Base-by-base conservation (phyloP, 2,797 vertebrate genomes). In the Silurus aristotelis region DNA sequence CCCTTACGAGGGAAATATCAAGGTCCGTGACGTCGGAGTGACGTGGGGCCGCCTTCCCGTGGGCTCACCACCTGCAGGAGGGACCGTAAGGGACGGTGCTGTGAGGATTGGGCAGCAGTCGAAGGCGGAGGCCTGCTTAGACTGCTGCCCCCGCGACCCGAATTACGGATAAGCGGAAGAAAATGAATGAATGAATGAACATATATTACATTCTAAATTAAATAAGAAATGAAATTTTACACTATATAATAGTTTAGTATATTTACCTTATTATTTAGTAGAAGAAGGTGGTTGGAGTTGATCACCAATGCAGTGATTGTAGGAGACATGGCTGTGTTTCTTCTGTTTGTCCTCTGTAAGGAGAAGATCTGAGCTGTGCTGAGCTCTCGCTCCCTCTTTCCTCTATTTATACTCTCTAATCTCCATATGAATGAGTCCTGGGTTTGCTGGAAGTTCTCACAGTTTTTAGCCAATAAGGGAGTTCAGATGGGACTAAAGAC, bases 391-490 rank as follows among this genome's bases (percentile, higher is more conserved):
- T 82, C 88, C 80, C 90, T 86, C 89, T 0, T 60, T 84, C 91
- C 92, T 89, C 88, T 96, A 96, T 97, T 96, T 99, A 98, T 98
- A 97, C 85, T 0, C 90, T 6, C 85, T 22, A 90, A 93, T 93
- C 93, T 93, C 94, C 95, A 95, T 96, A 95, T 94, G 92, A 96
- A 96, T 95, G 97, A 95, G 97, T 95, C 93, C 96, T 89, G 84
- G 93, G 95, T 91, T 91, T 87, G 92, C 93, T 92, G 88, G 92
- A 95, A 93, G 95, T 99, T 99, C 98, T 97, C 97, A 99, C 97
- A 97, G 96, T 97, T 94, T 9, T 67, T 79, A 91, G 93, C 97
- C 97, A 98, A 98, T 97, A 43, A 91, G 88, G 89, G 92, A n/a
- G 86, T 89, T 92, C 91, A 5, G 17, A 27, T 68, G 52, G 3